These are phyloP conservation scores for Lycodopsis pacificus DNA, from an alignment of 2,797 vertebrate genomes.

Conservation along the genomic window DNA sequence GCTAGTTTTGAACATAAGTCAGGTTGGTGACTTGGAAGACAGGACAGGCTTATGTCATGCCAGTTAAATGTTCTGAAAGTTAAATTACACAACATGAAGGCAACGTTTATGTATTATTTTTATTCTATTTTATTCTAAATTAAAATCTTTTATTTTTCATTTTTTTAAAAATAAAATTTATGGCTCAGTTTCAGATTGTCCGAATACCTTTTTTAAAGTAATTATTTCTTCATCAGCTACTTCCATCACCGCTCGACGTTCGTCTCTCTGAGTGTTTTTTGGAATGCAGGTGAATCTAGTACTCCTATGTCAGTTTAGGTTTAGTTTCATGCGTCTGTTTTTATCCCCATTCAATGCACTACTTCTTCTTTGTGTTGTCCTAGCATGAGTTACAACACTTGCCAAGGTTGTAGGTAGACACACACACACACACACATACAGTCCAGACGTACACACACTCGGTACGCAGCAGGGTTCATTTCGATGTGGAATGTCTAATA, in stretches of 20 bases:
- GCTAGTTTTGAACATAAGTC: neutral
- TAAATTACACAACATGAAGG: neutral
- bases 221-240: conserved; percentile 12
- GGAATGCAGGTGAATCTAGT: conserved; percentile 52
- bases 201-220: neutral
- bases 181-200: neutral
- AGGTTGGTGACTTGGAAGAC: neutral
- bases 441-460: conserved; percentile 33
- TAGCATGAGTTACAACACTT: conserved; percentile 49
- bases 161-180: neutral
- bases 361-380: conserved; percentile 14
- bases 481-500: conserved; percentile 84
- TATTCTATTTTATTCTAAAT: neutral
- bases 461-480: conserved; percentile 75
- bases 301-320: neutral
- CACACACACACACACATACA: conserved; percentile 11
- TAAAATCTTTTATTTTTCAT: neutral
- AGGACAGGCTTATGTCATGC: neutral
- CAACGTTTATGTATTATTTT: neutral
- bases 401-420: conserved; percentile 42
- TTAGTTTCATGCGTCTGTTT: neutral
- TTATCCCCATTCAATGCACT: neutral
- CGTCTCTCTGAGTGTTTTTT: neutral
- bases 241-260: conserved; percentile 29
- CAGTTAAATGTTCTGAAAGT: neutral